phyloP scores from a whole-genome alignment of 2,113 vertebrate species.

The Platysteira castanea region DNA sequence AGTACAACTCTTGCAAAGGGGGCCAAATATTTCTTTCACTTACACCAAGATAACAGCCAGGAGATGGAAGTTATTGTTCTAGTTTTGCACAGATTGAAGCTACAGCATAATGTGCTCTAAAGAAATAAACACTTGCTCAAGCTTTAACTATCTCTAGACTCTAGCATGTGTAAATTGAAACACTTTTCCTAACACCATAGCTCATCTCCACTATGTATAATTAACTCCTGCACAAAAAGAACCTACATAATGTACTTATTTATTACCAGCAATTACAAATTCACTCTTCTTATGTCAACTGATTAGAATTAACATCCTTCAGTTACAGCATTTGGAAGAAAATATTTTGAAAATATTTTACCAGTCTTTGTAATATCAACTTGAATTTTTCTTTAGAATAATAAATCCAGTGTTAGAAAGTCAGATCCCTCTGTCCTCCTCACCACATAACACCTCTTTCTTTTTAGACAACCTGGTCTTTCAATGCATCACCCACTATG shows the following conservation, averaged over 20 bases:
- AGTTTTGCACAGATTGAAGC: not conserved
- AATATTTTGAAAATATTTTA: not conserved
- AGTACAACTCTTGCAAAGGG: not conserved
- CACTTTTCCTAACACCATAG: not conserved
- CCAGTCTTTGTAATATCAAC: not conserved
- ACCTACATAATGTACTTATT: not conserved
- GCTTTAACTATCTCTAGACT: not conserved
- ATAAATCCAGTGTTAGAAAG: not conserved
- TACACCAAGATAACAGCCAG: not conserved
- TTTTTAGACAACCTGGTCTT: not conserved
- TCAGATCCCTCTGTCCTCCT: not conserved
- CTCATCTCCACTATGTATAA: not conserved
- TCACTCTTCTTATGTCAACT: not conserved
- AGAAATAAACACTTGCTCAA: not conserved
- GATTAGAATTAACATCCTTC: not conserved
- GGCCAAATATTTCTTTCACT: not conserved
- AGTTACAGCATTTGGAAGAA: not conserved
- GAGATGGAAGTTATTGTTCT: not conserved
- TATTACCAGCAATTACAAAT: not conserved
- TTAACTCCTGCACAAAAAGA: not conserved
- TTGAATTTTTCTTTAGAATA: not conserved
- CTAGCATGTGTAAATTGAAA: not conserved
- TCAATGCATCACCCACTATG: not conserved
- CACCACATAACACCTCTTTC: not conserved
- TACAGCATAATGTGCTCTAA: not conserved